Evolutionary conservation across 2,888 invertebrate genomes (phyloP), one percentile per base, ranked within the genome.

Genomic region (Tetragonula carbonaria): DNA sequence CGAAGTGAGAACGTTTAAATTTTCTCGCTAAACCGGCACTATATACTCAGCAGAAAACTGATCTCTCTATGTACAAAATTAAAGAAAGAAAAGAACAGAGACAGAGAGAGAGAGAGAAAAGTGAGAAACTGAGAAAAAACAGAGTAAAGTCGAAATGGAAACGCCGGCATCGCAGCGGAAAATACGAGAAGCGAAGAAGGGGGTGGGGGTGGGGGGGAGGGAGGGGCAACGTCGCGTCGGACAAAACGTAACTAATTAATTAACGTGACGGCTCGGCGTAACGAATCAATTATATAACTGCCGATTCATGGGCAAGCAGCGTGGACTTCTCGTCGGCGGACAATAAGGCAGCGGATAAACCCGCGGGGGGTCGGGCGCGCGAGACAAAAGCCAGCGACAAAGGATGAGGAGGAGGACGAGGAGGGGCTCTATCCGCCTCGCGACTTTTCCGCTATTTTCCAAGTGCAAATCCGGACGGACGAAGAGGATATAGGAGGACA

Each of bases 401-500:
- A 78, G 57, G 75, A 63, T 63, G 78, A 55, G 73, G 59, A 62
- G 28, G 28, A 28, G 28, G 28, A 28, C 28, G 28, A 28, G 28
- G 28, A 28, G 28, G 28, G 28, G 28, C 28, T 63, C 73, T 33
- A 28, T 68, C 79, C 67, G 50, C 2, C 50, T 67, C 78, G 53
- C 70, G 23, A 65, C 62, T 75, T 33, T 28, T 63, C 57, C 82
- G 74, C 75, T 74, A 59, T 79, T 82, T 74, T 74, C 79, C 74
- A 66, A 83, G 77, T 63, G 78, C 63, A 85, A 85, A 82, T 85
- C 74, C 84, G 71, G 71, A 53, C 62, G 21, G 8, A 57, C n/a
- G 33, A 33, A 21, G 45, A 45, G 45, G 33, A 33, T 33, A 45
- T 28, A 8, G 38, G 38, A 38, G 38, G 38, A 8, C 38, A 71